phyloP scores from a whole-genome alignment of 2,113 vertebrate genomes.

The Lates calcarifer region DNA sequence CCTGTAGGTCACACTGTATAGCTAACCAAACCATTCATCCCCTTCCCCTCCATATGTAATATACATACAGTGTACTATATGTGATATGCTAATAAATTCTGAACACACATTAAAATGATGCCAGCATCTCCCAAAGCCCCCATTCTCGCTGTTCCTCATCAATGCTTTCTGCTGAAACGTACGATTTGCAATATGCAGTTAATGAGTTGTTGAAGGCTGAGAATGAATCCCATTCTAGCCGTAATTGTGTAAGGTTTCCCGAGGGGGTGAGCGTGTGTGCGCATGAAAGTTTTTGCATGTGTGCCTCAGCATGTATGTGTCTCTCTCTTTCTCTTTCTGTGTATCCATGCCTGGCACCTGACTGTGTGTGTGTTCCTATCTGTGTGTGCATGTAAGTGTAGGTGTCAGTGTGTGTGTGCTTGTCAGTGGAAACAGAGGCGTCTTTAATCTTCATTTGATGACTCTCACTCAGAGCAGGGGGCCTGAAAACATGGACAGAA shows the following conservation, averaged over 20 bases:
- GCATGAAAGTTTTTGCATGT: conserved; percentile 11
- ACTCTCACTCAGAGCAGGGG: conserved; percentile 69
- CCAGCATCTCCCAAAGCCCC: conserved; percentile 61
- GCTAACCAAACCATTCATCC: conserved; percentile 2
- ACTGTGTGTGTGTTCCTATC: not conserved
- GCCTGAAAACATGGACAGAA: conserved; percentile 43
- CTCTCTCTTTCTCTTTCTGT: too few species aligned
- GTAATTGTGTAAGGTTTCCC: conserved; percentile 85
- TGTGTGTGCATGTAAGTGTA: not conserved
- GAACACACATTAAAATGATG: conserved; percentile 73
- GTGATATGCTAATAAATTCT: conserved; percentile 78
- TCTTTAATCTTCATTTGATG: conserved; percentile 86
- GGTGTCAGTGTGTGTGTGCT: conserved; percentile 27
- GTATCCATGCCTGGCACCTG: not conserved
- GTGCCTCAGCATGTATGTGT: conserved; percentile 10
- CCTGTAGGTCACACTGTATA: conserved; percentile 14
- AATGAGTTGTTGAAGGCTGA: conserved; percentile 87
- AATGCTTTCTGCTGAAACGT: conserved; percentile 85
- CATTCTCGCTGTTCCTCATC: conserved; percentile 82
- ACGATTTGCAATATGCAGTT: conserved; percentile 86
- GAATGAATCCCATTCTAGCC: conserved; percentile 85
- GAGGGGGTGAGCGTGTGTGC: conserved; percentile 47
- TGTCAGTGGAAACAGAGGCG: conserved; percentile 73
- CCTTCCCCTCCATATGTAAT: conserved; percentile 9
- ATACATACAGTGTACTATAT: conserved; percentile 47